Percentiles rank a stretch among this genome's conserved stretches.
Evolutionary conservation across 1,140 invertebrate species (phyloP).

Genomic region (Onthophagus taurus): DNA sequence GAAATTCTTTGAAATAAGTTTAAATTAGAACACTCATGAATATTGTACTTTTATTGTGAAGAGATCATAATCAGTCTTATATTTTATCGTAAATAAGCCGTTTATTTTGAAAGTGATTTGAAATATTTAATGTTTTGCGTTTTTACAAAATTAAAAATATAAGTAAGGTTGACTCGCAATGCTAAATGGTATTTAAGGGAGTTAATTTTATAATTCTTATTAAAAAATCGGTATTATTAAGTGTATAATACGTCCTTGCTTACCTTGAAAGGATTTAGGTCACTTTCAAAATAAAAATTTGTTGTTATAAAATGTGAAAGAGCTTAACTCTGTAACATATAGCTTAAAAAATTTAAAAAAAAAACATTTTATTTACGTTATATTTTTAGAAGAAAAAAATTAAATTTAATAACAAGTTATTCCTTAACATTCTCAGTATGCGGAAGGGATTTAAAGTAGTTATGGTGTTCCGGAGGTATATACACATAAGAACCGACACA

Average conservation of each 20-base stretch:
- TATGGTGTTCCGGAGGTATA: no score
- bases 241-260: slow-evolving; percentile 12
- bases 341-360: slow-evolving; percentile 10
- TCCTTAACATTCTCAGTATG: no score
- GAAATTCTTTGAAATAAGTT: background rate
- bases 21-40: background rate
- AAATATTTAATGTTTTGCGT: slow-evolving; percentile 9
- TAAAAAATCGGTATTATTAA: slow-evolving; percentile 12
- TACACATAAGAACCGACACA: no score
- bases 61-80: no score
- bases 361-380: slow-evolving; percentile 9
- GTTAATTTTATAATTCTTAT: slow-evolving; percentile 11
- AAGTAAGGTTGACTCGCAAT: slow-evolving; percentile 11
- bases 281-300: no score
- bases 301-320: slow-evolving; percentile 8
- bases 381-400: slow-evolving; percentile 11
- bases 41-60: no score
- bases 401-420: no score
- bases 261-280: slow-evolving; percentile 12
- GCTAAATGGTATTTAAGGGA: slow-evolving; percentile 12
- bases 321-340: slow-evolving; percentile 10
- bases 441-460: no score
- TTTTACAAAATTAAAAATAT: slow-evolving; percentile 14
- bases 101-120: slow-evolving; percentile 1
- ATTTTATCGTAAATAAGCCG: background rate